Percentiles rank a stretch among this genome's conserved stretches.
Evolutionary conservation across 2,113 vertebrate genomes (phyloP).

Genomic region (Spheniscus mendiculus): DNA sequence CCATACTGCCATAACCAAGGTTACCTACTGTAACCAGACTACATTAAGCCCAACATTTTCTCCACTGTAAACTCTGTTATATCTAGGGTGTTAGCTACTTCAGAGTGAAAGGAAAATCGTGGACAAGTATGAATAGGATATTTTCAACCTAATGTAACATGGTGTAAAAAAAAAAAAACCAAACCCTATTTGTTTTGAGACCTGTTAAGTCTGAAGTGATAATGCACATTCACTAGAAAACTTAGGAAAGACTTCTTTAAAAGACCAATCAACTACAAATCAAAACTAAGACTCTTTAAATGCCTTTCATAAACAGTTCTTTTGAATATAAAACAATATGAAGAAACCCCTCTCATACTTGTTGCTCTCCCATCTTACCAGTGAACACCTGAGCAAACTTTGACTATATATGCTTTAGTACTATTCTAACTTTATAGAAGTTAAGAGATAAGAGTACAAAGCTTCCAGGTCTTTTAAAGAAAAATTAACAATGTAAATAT

Average conservation of each 20-base stretch:
- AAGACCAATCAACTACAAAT: neutral
- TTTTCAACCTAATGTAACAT: neutral
- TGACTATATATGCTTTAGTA: neutral
- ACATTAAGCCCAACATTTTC: neutral
- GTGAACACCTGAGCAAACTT: neutral
- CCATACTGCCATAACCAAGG: neutral
- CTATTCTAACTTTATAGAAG: neutral
- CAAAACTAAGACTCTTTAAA: neutral
- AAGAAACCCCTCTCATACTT: neutral
- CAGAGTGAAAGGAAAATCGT: neutral
- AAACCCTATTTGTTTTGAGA: neutral
- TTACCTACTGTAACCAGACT: neutral
- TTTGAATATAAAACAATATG: neutral
- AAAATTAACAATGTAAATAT: neutral
- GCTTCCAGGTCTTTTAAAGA: neutral
- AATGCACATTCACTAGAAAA: neutral
- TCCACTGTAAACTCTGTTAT: neutral
- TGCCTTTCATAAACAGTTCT: neutral
- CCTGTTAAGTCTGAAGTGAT: neutral
- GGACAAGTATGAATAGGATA: accelerated
- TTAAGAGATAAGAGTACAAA: neutral
- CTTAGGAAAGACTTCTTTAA: neutral
- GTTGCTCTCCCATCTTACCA: neutral
- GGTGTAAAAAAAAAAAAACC: neutral
- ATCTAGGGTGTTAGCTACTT: neutral